These are phyloP conservation scores for Stichopus chloronotus DNA, from an alignment of 35 echinoderm and acorn worm species.

Conservation along the genomic window DNA sequence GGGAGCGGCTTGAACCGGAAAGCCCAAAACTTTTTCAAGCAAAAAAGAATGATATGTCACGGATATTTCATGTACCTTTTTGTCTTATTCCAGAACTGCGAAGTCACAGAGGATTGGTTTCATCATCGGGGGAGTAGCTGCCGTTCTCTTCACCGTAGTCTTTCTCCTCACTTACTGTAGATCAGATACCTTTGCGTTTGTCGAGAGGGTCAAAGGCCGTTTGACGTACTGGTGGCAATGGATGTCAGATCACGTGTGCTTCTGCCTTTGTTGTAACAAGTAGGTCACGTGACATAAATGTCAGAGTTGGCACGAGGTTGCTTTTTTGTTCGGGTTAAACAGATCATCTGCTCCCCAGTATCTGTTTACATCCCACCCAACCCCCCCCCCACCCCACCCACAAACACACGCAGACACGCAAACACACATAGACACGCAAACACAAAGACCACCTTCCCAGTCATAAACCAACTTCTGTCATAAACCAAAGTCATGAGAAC, in stretches of 20 bases:
- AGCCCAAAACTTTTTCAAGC: too few relatives aligned
- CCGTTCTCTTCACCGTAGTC: conserved; percentile 6
- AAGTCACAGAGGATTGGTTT: conserved; percentile 42
- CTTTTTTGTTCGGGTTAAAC: too few relatives aligned
- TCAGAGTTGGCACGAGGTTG: too few relatives aligned
- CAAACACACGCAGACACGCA: too few relatives aligned
- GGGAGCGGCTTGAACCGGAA: too few relatives aligned
- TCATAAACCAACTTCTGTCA: too few relatives aligned
- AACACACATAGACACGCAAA: too few relatives aligned
- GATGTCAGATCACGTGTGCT: conserved; percentile 55
- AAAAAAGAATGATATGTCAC: neutral
- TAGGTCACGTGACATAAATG: neutral
- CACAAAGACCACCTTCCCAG: too few relatives aligned
- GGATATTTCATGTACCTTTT: neutral
- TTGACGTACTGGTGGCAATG: conserved; percentile 14
- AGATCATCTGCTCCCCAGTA: neutral
- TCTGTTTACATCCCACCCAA: too few relatives aligned
- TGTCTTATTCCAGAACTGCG: neutral
- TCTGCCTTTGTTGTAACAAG: conserved; percentile 68
- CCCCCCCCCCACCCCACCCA: too few relatives aligned
- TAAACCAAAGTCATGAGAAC: too few relatives aligned
- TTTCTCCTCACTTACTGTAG: conserved; percentile 63
- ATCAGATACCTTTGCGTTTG: conserved; percentile 59
- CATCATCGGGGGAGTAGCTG: conserved; percentile 29
- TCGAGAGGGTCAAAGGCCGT: neutral